Conservation (phyloP, 2,888 invertebrate species). For the Cylloceria caligata region DNA sequence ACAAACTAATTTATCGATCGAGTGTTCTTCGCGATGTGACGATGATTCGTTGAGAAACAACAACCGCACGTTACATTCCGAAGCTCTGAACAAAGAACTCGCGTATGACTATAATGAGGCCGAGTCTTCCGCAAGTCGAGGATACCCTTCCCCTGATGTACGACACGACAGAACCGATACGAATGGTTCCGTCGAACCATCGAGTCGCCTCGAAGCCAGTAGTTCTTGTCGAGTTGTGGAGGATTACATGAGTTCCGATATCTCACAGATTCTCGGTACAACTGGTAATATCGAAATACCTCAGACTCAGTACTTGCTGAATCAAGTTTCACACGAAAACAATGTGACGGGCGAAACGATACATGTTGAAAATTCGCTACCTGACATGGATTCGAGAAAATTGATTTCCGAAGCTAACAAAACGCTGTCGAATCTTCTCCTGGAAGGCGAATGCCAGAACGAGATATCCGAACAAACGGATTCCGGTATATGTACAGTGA, state of each 20-base stretch:
- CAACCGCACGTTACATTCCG: background rate
- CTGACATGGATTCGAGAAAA: constrained; percentile 82
- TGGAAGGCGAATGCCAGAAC: constrained; percentile 86
- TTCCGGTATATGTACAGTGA: constrained; percentile 89
- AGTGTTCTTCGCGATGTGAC: background rate
- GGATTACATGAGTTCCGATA: constrained; percentile 75
- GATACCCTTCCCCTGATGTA: background rate
- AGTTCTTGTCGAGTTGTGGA: constrained; percentile 47
- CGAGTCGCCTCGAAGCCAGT: background rate
- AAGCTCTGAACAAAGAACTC: constrained; percentile 10
- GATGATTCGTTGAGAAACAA: background rate
- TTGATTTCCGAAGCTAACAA: constrained; percentile 83
- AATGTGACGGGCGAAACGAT: constrained; percentile 75
- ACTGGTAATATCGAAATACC: constrained; percentile 86
- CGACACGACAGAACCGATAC: constrained; percentile 5
- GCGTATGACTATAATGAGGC: constrained; percentile 17
- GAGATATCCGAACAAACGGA: constrained; percentile 88
- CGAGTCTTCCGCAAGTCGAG: constrained; percentile 31
- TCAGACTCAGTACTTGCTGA: constrained; percentile 88
- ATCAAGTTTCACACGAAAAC: constrained; percentile 83
- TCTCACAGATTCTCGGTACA: constrained; percentile 75
- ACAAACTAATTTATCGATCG: background rate
- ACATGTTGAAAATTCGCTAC: constrained; percentile 80
- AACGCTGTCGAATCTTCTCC: constrained; percentile 83
- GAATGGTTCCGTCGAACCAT: background rate